phyloP scores from a whole-genome alignment of 2,888 invertebrate species.

The Hipparchia semele region DNA sequence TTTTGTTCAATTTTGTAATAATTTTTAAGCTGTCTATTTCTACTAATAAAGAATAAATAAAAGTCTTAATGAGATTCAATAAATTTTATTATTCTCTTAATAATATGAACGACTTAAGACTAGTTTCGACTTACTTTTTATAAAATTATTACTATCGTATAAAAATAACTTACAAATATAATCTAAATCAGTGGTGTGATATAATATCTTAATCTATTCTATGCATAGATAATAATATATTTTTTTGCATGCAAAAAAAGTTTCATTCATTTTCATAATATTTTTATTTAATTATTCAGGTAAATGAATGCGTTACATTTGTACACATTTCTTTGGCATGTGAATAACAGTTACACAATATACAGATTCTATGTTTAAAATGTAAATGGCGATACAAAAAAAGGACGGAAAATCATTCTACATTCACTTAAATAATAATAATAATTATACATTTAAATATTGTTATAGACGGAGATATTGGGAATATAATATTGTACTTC shows the following conservation, averaged over 20 bases:
- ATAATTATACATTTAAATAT: slow-evolving; percentile 23
- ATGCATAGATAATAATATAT: slow-evolving; percentile 46
- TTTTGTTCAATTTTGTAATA: no score
- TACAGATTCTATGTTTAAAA: slow-evolving; percentile 31
- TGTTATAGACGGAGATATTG: slow-evolving; percentile 30
- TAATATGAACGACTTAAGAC: slow-evolving; percentile 74
- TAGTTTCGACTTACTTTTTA: slow-evolving; percentile 59
- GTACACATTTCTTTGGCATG: slow-evolving; percentile 73
- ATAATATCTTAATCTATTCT: slow-evolving; percentile 28
- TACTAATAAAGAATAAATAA: slow-evolving; percentile 10
- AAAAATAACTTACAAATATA: slow-evolving; percentile 55
- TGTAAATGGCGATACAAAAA: slow-evolving; percentile 25
- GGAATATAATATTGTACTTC: slow-evolving; percentile 24
- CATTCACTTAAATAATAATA: slow-evolving; percentile 25
- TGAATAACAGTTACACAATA: slow-evolving; percentile 35
- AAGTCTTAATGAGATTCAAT: slow-evolving; percentile 38
- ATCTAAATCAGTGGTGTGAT: slow-evolving; percentile 50
- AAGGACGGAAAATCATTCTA: slow-evolving; percentile 34
- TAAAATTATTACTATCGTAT: slow-evolving; percentile 36
- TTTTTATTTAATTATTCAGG: slow-evolving; percentile 42
- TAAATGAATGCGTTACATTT: slow-evolving; percentile 54
- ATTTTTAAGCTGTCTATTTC: no score
- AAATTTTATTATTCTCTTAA: slow-evolving; percentile 45
- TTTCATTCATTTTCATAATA: slow-evolving; percentile 48
- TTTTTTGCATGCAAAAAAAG: slow-evolving; percentile 66